Percentiles rank a stretch among this genome's conserved stretches.
Evolutionary conservation across 2,888 invertebrate species (phyloP).

Genomic region (Hypsopygia costalis): DNA sequence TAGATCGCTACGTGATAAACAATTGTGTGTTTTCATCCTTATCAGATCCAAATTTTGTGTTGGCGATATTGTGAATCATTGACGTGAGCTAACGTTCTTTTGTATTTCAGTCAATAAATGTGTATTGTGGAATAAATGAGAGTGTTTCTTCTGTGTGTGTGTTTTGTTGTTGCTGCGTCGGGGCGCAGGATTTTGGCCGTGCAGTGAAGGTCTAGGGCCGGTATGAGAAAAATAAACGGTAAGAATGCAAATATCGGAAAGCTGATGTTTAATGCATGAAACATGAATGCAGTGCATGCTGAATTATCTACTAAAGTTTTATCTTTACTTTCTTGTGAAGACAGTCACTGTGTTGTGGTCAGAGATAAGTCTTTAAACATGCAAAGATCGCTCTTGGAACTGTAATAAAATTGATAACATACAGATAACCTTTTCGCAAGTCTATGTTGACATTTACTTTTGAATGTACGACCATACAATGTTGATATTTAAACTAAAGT

Average conservation of each 20-base stretch:
- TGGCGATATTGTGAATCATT: slow-evolving; percentile 26
- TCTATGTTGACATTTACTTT: slow-evolving; percentile 17
- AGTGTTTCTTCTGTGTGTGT: slow-evolving; percentile 61
- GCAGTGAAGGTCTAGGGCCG: slow-evolving; percentile 66
- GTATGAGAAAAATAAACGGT: slow-evolving; percentile 78
- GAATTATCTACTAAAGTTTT: slow-evolving; percentile 23
- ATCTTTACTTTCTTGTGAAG: slow-evolving; percentile 31
- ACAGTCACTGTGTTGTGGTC: slow-evolving; percentile 41
- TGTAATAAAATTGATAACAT: slow-evolving; percentile 21
- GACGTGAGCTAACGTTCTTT: slow-evolving; percentile 23
- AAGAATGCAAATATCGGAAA: slow-evolving; percentile 25
- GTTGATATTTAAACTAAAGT: slow-evolving; percentile 6
- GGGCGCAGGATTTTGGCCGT: slow-evolving; percentile 70
- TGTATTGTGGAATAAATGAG: slow-evolving; percentile 53
- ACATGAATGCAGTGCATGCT: slow-evolving; percentile 19
- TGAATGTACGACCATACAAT: no score
- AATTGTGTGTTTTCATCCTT: slow-evolving; percentile 62
- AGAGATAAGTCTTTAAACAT: slow-evolving; percentile 36
- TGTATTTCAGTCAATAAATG: slow-evolving; percentile 35
- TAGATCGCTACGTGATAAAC: slow-evolving; percentile 70
- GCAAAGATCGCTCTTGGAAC: slow-evolving; percentile 24
- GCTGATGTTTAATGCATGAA: slow-evolving; percentile 22
- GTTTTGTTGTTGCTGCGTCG: slow-evolving; percentile 67
- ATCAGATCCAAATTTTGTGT: slow-evolving; percentile 44
- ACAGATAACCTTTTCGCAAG: slow-evolving; percentile 39